Base-by-base conservation (phyloP, 2,888 invertebrate genomes). In the Heliconius ismenius region DNA sequence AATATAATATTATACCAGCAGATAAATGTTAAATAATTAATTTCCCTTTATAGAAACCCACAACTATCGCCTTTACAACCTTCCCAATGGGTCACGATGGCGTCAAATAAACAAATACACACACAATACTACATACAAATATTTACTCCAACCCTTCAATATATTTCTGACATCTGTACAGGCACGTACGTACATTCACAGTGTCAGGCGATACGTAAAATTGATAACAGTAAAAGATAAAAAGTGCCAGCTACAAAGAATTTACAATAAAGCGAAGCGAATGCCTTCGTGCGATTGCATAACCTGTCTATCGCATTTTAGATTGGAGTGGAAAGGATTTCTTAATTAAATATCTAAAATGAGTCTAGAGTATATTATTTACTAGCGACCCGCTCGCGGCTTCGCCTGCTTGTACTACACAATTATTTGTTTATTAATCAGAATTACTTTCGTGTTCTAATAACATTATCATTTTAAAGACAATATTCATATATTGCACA, bases 311-410 rank as follows among this genome's bases (percentile, higher is more conserved):
- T 73, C 39, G 63, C 21, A 39, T 6, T 62, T 63, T 13, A 63
- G 43, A 43, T 63, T 49, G 49, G 21, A 15, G 21, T 43, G 43
- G 28, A 62, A 63, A 73, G 32, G 28, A 73, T 64, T 73, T 49
- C 32, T 73, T 64, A 73, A 64, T 73, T 64, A 73, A 73, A 73
- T 64, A n/a, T 36, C 62, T 72, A 11, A 28, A n/a, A 63, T 43
- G 24, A 60, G 24, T 72, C 32, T 58, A 9, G 24, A 3, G 36
- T 69, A 26, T n/a, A 24, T 72, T 72, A n/a, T n/a, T n/a, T 58
- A 18, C 49, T 43, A 43, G 43, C 15, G 43, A 15, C 6, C 13
- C 1, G 15, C 43, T 1, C 15, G 13, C 15, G 15, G 4, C 43
- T 43, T 43, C 4, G 15, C 15, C 4, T 0, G 43, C 15, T 43